Base-by-base conservation (phyloP, 2,888 invertebrate genomes). In the Seira ritae region DNA sequence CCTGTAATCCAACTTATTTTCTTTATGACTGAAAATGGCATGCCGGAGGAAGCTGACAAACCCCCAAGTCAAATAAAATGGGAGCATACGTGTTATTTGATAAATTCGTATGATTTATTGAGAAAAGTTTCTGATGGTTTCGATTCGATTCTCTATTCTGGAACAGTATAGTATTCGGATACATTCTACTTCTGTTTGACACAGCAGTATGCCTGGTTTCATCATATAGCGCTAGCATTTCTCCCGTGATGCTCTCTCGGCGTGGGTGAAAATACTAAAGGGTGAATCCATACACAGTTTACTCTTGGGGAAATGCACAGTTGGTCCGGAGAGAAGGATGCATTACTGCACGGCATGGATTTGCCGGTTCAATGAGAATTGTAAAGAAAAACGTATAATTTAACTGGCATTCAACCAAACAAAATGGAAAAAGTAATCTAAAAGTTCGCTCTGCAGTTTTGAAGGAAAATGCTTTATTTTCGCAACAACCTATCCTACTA, bases 321-420 rank as follows among this genome's bases (percentile, higher is more conserved):
- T 31, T 31, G 31, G 31, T 31, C 31, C 8, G 3, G 31, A 31
- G 31, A n/a, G 31, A 31, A 31, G 31, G 31, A 31, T 31, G 31
- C 31, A 31, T 31, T 31, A 31, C 31, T 31, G 31, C 31, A 31
- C 31, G 31, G 8, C 31, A 31, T 31, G 31, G 31, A 31, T 31
- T 31, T 31, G 31, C 31, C 8, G 31, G 31, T 31, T 31, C 31
- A 31, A 31, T 31, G 31, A 2, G 31, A 31, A 31, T 31, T 31
- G 3, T 31, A 50, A 50, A 50, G 15, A 3, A 50, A 50, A 50
- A 50, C 50, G 17, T n/a, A 50, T 31, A 31, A 31, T 31, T 31
- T 31, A 50, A 50, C 50, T 50, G 50, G 50, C 50, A 50, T 50
- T 50, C 50, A 50, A 50, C 50, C 50, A 50, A 50, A 50, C 50